Conservation (phyloP, 2,888 invertebrate genomes). For the Tachina fera region DNA sequence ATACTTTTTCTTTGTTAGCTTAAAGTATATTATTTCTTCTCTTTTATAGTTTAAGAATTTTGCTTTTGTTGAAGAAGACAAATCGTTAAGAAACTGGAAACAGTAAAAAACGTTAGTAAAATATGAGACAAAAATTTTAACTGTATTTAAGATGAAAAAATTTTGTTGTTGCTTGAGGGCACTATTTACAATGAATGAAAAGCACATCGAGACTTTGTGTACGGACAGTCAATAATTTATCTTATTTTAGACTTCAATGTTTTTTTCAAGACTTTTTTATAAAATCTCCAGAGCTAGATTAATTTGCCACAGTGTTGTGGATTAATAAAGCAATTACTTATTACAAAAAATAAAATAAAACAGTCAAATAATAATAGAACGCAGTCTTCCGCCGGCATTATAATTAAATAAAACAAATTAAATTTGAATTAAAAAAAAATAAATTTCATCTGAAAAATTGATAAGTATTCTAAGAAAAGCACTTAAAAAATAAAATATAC, state of each 20-base stretch:
- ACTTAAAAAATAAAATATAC: no score
- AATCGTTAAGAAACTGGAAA: background rate
- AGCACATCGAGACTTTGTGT: background rate
- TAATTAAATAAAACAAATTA: no score
- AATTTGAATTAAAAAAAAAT: no score
- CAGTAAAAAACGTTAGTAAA: background rate
- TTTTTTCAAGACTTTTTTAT: background rate
- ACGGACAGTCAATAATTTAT: constrained; percentile 23
- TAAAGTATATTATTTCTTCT: background rate
- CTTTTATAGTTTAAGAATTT: constrained; percentile 23
- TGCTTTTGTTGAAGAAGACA: no score
- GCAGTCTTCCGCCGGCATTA: no score
- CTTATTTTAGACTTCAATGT: background rate
- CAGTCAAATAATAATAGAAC: no score
- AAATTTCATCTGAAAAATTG: no score
- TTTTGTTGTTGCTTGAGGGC: background rate
- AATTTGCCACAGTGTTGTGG: constrained; percentile 16
- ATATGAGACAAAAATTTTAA: background rate
- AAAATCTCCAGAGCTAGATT: constrained; percentile 27
- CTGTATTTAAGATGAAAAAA: background rate
- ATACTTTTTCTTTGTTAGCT: background rate
- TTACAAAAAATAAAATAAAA: no score
- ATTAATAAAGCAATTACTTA: constrained; percentile 22
- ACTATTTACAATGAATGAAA: background rate
- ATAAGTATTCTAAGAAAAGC: no score